These are phyloP conservation scores for Heptranchias perlo DNA, from an alignment of 2,113 vertebrate genomes.

Conservation along the genomic window DNA sequence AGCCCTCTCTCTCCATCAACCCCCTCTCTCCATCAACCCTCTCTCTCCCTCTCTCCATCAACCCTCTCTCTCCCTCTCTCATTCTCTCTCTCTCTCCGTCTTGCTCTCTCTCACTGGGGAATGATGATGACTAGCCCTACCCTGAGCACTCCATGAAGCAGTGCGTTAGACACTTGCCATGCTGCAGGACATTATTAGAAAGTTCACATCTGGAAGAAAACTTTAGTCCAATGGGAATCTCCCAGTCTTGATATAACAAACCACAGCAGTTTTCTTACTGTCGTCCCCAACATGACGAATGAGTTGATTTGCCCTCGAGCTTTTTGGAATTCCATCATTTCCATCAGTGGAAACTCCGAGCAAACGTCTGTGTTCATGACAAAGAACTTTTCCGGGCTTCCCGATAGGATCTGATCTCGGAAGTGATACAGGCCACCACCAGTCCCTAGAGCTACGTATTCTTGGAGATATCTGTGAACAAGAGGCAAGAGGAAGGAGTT, in stretches of 20 bases:
- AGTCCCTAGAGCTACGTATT: slow-evolving; percentile 86
- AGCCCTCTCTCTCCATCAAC: too few species aligned
- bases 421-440: slow-evolving; percentile 97
- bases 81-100: too few species aligned
- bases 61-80: too few species aligned
- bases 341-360: slow-evolving; percentile 80
- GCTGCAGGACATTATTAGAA: too few species aligned
- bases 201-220: too few species aligned
- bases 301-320: slow-evolving; percentile 64
- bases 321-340: slow-evolving; percentile 81
- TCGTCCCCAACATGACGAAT: slow-evolving; percentile 90
- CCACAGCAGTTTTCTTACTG: slow-evolving; percentile 61
- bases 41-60: too few species aligned
- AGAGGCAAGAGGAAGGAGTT: neutral
- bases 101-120: too few species aligned
- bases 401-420: slow-evolving; percentile 93
- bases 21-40: too few species aligned
- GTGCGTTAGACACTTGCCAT: too few species aligned
- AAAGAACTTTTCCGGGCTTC: slow-evolving; percentile 85
- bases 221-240: too few species aligned
- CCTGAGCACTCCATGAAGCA: too few species aligned
- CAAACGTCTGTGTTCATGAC: slow-evolving; percentile 93
- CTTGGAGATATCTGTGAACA: slow-evolving; percentile 80
- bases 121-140: too few species aligned
- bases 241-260: neutral